phyloP scores from a whole-genome alignment of 37 sponge, comb jelly and placozoan genomes.

The Amphimedon queenslandica region DNA sequence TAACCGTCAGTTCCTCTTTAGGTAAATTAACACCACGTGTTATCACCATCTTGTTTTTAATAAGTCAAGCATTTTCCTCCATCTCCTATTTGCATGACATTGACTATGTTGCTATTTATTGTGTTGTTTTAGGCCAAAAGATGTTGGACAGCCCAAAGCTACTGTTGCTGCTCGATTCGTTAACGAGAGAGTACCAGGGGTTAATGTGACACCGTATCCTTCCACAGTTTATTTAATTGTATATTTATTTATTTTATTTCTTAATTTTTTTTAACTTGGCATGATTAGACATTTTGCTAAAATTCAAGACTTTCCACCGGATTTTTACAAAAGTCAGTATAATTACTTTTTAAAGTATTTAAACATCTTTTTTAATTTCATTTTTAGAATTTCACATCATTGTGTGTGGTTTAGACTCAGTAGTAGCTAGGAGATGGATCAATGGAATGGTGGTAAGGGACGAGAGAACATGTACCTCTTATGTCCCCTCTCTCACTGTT shows the following conservation, averaged over 20 bases:
- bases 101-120: background rate
- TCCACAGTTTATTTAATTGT: background rate
- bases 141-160: slow-evolving; percentile 91
- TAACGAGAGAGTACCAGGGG: slow-evolving; percentile 68
- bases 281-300: slow-evolving; percentile 84
- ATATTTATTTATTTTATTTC: background rate
- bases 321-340: slow-evolving; percentile 76
- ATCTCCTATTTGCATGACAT: background rate
- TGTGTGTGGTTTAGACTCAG: slow-evolving; percentile 94
- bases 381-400: slow-evolving; percentile 75
- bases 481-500: background rate
- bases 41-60: background rate
- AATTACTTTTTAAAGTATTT: background rate
- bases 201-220: slow-evolving; percentile 79
- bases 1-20: slow-evolving; percentile 96
- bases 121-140: slow-evolving; percentile 49
- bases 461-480: background rate
- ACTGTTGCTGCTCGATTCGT: slow-evolving; percentile 85
- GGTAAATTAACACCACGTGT: slow-evolving; percentile 39
- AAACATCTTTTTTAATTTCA: background rate
- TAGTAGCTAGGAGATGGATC: slow-evolving; percentile 91
- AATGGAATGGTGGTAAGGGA: slow-evolving; percentile 88
- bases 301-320: slow-evolving; percentile 87
- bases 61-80: no score
- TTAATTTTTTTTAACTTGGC: no score